Conservation (phyloP, 2,888 invertebrate species). For the Pristionchus mayeri region DNA sequence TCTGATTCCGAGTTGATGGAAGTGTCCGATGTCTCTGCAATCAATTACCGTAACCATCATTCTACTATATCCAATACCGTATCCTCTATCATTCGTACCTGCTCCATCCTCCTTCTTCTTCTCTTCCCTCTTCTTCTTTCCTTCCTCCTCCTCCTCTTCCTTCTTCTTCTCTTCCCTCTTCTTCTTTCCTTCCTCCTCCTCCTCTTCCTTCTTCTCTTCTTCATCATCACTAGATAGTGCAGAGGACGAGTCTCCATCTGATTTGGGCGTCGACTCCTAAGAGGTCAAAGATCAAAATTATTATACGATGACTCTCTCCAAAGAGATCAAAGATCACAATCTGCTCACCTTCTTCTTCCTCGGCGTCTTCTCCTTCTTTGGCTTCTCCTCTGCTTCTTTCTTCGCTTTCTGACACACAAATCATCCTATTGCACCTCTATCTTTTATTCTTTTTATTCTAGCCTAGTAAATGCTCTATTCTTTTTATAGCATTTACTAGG, state of each 20-base stretch:
- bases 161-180: background rate
- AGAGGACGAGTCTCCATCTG: constrained; percentile 7
- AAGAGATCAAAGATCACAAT: background rate
- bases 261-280: background rate
- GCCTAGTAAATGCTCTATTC: too few species aligned
- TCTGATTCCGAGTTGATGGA: constrained; percentile 46
- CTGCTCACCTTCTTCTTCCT: background rate
- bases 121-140: background rate
- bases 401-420: background rate
- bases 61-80: background rate
- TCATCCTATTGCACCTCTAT: background rate
- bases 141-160: background rate
- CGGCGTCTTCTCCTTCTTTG: constrained; percentile 9
- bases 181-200: background rate
- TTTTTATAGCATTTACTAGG: too few species aligned
- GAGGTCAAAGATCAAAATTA: background rate
- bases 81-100: background rate
- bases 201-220: constrained; percentile 5
- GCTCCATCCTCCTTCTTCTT: background rate
- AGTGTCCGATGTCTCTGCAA: constrained; percentile 25
- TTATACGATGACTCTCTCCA: background rate
- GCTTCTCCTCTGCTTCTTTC: constrained; percentile 1
- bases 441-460: too few species aligned
- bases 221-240: constrained; percentile 24
- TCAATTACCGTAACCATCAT: background rate